phyloP scores from a whole-genome alignment of 2,888 invertebrate species.

The Altica lythri region DNA sequence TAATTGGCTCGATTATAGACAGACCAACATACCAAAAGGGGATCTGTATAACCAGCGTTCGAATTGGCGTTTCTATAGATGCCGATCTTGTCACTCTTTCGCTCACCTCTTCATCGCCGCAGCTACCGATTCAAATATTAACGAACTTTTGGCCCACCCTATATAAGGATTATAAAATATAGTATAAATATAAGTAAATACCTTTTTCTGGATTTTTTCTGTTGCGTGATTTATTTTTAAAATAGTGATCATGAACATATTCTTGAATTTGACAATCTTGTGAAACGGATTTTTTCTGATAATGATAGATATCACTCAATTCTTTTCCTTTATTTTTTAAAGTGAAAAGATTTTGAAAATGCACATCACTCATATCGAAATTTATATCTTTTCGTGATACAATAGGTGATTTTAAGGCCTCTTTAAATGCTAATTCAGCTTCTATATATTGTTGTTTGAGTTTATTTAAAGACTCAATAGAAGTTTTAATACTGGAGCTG shows the following conservation, averaged over 20 bases:
- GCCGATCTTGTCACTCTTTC: too few species aligned
- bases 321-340: constrained; percentile 43
- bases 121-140: too few species aligned
- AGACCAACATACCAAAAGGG: too few species aligned
- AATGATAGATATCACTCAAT: constrained; percentile 42
- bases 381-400: constrained; percentile 25
- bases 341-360: constrained; percentile 40
- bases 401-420: constrained; percentile 30
- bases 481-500: constrained; percentile 35
- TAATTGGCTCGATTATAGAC: too few species aligned
- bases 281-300: constrained; percentile 38
- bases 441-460: constrained; percentile 41
- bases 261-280: constrained; percentile 38
- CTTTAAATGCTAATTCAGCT: constrained; percentile 40
- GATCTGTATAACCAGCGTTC: too few species aligned
- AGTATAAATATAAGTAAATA: too few species aligned
- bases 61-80: too few species aligned
- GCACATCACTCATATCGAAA: constrained; percentile 37
- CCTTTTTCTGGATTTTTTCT: too few species aligned
- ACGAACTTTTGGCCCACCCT: too few species aligned
- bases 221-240: too few species aligned
- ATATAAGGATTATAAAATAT: too few species aligned
- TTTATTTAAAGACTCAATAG: constrained; percentile 38
- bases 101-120: too few species aligned
- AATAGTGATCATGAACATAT: constrained; percentile 31